phyloP scores from a whole-genome alignment of 2,113 vertebrate species.

The Camarhynchus parvulus region DNA sequence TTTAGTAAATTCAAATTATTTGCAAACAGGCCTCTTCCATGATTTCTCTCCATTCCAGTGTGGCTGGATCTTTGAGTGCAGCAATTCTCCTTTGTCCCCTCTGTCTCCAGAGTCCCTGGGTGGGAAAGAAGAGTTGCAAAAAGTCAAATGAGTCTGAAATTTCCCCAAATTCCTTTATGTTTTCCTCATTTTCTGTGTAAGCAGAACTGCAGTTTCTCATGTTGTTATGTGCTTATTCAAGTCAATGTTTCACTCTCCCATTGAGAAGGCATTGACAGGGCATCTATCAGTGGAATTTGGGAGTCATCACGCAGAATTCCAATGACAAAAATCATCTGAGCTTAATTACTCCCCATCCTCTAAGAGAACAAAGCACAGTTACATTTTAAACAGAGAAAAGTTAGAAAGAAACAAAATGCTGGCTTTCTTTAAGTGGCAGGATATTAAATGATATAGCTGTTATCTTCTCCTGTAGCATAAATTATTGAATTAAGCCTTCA shows the following conservation, averaged over 20 bases:
- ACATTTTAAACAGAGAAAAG: background rate
- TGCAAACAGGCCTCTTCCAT: background rate
- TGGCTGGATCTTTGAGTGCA: background rate
- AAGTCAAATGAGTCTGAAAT: background rate
- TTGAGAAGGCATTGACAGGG: background rate
- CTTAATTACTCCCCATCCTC: background rate
- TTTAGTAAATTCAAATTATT: background rate
- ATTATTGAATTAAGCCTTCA: conserved; percentile 66
- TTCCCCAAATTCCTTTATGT: background rate
- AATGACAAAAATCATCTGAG: background rate
- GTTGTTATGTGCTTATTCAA: background rate
- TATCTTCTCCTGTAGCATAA: conserved; percentile 37
- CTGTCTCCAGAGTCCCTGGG: background rate
- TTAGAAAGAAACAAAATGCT: background rate
- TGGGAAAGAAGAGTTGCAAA: fast-evolving
- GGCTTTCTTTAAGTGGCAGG: conserved; percentile 53
- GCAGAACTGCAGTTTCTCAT: background rate
- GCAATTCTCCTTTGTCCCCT: background rate
- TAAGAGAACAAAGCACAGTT: background rate
- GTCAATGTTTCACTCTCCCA: background rate
- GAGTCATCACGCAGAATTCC: background rate
- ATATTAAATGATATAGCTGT: conserved; percentile 59
- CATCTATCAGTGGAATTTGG: background rate
- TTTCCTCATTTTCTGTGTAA: background rate
- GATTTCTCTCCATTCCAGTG: background rate